Conservation (phyloP, 2,888 invertebrate species). For the Erynnis tages region DNA sequence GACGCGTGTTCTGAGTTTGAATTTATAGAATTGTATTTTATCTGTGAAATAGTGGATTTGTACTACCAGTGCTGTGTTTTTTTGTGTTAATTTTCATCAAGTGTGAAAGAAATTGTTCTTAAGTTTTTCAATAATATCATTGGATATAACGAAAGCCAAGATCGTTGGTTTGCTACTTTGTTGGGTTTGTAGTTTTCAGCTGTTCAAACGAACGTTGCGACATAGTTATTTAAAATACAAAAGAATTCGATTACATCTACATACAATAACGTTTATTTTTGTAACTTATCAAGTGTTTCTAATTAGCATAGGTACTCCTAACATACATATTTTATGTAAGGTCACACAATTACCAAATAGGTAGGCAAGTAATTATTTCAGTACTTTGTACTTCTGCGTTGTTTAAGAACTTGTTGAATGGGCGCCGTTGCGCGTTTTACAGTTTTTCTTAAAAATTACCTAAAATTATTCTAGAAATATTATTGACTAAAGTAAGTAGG, state of each 20-base stretch:
- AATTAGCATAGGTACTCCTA: too few species aligned
- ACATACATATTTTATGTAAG: too few species aligned
- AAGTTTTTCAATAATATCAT: slow-evolving; percentile 4
- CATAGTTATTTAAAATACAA: not conserved
- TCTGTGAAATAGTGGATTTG: slow-evolving; percentile 2
- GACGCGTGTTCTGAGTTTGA: not conserved
- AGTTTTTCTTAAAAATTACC: too few species aligned
- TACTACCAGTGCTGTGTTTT: not conserved
- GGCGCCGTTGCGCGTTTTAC: too few species aligned
- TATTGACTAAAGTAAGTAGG: too few species aligned
- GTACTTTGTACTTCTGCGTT: too few species aligned
- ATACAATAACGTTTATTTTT: not conserved
- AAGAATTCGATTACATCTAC: not conserved
- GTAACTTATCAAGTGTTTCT: too few species aligned
- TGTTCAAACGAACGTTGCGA: slow-evolving; percentile 28
- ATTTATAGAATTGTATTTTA: slow-evolving; percentile 2
- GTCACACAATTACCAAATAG: not conserved
- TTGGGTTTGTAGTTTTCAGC: slow-evolving; percentile 31
- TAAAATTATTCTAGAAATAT: too few species aligned
- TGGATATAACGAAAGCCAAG: slow-evolving; percentile 18
- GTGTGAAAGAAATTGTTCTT: slow-evolving; percentile 7
- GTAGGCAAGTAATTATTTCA: too few species aligned
- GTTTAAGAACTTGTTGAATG: too few species aligned
- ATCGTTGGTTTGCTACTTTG: slow-evolving; percentile 23
- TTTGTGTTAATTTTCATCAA: not conserved